phyloP scores from a whole-genome alignment of 1,140 invertebrate species.

The Nilaparvata lugens region DNA sequence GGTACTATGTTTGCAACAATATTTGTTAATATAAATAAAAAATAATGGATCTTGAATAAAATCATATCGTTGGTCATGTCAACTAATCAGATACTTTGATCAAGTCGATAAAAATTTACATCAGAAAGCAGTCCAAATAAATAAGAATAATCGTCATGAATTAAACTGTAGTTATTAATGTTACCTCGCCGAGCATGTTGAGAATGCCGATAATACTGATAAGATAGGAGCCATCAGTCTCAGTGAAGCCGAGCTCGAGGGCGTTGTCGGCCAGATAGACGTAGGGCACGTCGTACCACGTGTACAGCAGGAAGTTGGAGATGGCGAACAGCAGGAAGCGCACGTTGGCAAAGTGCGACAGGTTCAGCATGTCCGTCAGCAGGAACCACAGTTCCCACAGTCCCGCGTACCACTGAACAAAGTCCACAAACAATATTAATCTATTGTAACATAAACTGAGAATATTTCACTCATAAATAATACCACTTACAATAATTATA shows the following conservation, averaged over 20 bases:
- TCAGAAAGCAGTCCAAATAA: no score
- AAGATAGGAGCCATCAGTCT: constrained; percentile 65
- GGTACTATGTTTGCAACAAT: no score
- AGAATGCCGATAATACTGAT: constrained; percentile 77
- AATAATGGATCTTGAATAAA: no score
- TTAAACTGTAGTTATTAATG: no score
- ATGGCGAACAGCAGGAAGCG: constrained; percentile 70
- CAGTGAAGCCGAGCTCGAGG: constrained; percentile 56
- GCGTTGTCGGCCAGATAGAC: constrained; percentile 74
- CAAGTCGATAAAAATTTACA: no score
- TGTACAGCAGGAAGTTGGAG: constrained; percentile 78
- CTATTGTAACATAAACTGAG: not conserved
- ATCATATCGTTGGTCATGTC: no score
- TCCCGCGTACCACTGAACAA: constrained; percentile 54
- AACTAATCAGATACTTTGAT: no score
- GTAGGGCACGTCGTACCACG: constrained; percentile 83
- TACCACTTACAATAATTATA: no score
- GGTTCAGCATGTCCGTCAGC: constrained; percentile 64
- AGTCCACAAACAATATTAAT: not conserved
- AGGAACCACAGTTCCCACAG: constrained; percentile 66
- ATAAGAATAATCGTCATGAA: no score
- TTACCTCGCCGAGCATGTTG: constrained; percentile 78
- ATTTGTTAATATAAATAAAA: no score
- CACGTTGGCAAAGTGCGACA: constrained; percentile 64
- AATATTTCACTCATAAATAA: no score